These are phyloP conservation scores for Pheosia gnoma DNA, from an alignment of 2,888 invertebrate species.

Conservation along the genomic window DNA sequence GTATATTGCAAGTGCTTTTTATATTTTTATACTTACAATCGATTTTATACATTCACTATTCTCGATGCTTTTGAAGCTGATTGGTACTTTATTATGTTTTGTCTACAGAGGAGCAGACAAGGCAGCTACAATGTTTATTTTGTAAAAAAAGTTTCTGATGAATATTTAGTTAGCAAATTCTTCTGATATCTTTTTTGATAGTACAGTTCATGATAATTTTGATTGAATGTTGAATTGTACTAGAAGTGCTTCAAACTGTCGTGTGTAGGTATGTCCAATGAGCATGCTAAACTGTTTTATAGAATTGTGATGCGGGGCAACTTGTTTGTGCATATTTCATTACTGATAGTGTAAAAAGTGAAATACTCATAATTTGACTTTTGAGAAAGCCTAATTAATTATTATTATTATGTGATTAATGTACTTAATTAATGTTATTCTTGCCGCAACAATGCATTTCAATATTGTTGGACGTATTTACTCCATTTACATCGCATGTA, in stretches of 20 bases:
- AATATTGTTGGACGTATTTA: constrained; percentile 51
- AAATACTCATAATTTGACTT: constrained; percentile 48
- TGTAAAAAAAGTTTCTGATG: constrained; percentile 37
- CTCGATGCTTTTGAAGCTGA: constrained; percentile 36
- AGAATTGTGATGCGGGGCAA: not conserved
- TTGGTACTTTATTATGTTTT: too few species aligned
- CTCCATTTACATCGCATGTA: constrained; percentile 61
- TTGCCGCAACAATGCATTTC: constrained; percentile 54
- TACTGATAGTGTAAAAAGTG: constrained; percentile 9
- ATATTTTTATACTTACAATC: constrained; percentile 38
- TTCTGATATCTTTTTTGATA: constrained; percentile 43
- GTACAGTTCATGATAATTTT: too few species aligned
- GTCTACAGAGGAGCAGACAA: constrained; percentile 1
- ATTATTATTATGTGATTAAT: constrained; percentile 56
- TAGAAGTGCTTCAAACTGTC: too few species aligned
- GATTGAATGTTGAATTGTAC: too few species aligned
- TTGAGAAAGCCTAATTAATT: constrained; percentile 31
- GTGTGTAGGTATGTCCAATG: too few species aligned
- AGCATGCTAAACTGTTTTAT: too few species aligned
- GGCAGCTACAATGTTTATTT: constrained; percentile 1
- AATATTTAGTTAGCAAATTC: constrained; percentile 76
- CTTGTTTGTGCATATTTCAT: not conserved
- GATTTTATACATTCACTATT: constrained; percentile 37
- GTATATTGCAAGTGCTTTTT: constrained; percentile 45
- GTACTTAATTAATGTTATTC: constrained; percentile 66